These are phyloP conservation scores for Athripsodes cinereus DNA, from an alignment of 2,888 invertebrate genomes.

Conservation along the genomic window DNA sequence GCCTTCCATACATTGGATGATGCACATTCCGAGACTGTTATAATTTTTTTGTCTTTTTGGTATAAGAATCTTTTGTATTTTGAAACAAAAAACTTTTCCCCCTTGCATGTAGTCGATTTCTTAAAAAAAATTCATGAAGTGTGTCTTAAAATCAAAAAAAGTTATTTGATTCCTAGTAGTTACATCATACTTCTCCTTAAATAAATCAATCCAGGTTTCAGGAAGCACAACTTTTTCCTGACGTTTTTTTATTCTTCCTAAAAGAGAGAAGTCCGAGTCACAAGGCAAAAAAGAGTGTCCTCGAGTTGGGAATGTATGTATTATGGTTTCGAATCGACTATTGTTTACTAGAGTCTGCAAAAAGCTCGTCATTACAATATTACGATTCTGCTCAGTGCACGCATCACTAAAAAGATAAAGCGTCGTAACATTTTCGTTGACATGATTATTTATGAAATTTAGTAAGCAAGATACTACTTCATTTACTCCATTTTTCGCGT, in stretches of 20 bases:
- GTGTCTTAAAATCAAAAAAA: background rate
- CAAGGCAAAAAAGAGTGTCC: too few species aligned
- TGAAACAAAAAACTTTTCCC: background rate
- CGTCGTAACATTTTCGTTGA: background rate
- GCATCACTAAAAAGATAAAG: background rate
- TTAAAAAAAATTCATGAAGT: background rate
- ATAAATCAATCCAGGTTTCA: too few species aligned
- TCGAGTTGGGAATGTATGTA: too few species aligned
- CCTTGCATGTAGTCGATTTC: background rate
- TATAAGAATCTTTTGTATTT: too few species aligned
- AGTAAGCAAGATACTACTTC: background rate
- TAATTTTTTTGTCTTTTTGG: background rate
- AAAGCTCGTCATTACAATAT: background rate
- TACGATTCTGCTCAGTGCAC: background rate
- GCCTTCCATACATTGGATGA: too few species aligned
- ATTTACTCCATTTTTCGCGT: background rate
- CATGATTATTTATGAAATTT: too few species aligned
- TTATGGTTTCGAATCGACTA: background rate
- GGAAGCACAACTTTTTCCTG: too few species aligned
- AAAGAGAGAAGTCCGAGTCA: too few species aligned
- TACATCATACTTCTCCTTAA: too few species aligned
- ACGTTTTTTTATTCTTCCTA: too few species aligned
- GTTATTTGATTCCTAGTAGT: too few species aligned
- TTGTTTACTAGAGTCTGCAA: background rate
- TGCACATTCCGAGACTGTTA: too few species aligned